Evolutionary conservation across 2,888 invertebrate species (phyloP), one percentile per base, ranked within the genome.

Genomic region (Sinodicranocentrus sp.): DNA sequence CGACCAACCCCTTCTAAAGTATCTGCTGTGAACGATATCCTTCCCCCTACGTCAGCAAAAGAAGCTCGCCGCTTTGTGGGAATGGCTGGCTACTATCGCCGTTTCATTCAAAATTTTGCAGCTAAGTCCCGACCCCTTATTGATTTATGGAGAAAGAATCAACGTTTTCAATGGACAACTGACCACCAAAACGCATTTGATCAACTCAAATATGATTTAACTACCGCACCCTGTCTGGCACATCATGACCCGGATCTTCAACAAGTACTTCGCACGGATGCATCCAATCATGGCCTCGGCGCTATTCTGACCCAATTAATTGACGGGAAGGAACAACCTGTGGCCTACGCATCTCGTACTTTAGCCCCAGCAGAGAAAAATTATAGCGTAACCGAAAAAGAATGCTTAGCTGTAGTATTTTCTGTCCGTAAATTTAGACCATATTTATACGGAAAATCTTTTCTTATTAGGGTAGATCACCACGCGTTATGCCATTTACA

Each of bases 41-140:
- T n/a, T n/a, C 5, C 48, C 2, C 48, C 48, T n/a, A 48, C 15
- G 33, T 33, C 48, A 10, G n/a, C 48, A n/a, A 48, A 48, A 48
- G 8, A 48, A 15, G n/a, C 48, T 17, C 15, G 48, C 3, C 15
- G 48, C 15, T 48, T 48, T 15, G 17, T 48, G 3, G 48, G 48
- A 48, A 33, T 33, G 33, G 33, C 33, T 6, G 28, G 71, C 1
- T 89, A 87, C 70, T 89, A 86, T 68, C 21, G 86, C 8, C 39
- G 76, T 43, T 89, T 84, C 73, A 67, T 88, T 0, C n/a, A 44
- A 8, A 54, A 48, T n/a, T 88, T 88, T 82, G 52, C 87, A 10
- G 28, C 39, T 2, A 85, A 86, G 2, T 85, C 86, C 8, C 52
- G 48, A 15, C 89, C 88, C 1, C 61, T 88, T 8, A 48, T 52